These are phyloP conservation scores for Lemur catta DNA, from an alignment of 2,797 vertebrate species.

Conservation along the genomic window DNA sequence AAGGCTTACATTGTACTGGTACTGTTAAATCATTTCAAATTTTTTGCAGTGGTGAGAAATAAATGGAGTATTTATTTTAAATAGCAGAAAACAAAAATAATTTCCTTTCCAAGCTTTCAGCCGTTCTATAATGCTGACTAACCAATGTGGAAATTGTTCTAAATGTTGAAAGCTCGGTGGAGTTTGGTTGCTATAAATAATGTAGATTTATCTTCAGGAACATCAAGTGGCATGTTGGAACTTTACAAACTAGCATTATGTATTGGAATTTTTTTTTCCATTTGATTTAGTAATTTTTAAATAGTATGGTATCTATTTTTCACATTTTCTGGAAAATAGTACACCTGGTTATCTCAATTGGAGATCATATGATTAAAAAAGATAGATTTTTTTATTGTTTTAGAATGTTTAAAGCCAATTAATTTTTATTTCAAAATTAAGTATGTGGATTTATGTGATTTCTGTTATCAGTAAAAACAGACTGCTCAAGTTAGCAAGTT, in stretches of 20 bases:
- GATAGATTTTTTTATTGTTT: neutral
- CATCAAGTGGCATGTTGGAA: neutral
- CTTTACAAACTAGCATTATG: neutral
- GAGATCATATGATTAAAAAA: neutral
- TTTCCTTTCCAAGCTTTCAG: conserved; percentile 7
- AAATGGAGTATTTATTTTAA: neutral
- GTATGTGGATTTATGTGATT: neutral
- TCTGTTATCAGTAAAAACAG: conserved; percentile 27
- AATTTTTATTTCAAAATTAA: conserved; percentile 43
- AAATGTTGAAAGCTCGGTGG: conserved; percentile 20
- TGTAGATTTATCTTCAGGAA: neutral
- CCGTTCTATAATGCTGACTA: neutral
- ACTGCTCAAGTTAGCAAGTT: neutral
- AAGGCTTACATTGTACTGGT: neutral
- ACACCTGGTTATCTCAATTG: neutral
- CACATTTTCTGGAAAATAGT: conserved; percentile 24
- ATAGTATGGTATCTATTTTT: neutral
- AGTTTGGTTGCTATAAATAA: neutral
- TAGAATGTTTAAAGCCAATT: neutral
- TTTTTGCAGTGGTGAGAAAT: conserved; percentile 23
- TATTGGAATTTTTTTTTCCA: neutral
- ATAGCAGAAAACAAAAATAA: neutral
- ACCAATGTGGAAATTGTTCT: neutral
- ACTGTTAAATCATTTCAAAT: neutral
- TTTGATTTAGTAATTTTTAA: conserved; percentile 30